Evolutionary conservation across 1,140 invertebrate genomes (phyloP).

Genomic region (Ceratoteleas bidentatus): DNA sequence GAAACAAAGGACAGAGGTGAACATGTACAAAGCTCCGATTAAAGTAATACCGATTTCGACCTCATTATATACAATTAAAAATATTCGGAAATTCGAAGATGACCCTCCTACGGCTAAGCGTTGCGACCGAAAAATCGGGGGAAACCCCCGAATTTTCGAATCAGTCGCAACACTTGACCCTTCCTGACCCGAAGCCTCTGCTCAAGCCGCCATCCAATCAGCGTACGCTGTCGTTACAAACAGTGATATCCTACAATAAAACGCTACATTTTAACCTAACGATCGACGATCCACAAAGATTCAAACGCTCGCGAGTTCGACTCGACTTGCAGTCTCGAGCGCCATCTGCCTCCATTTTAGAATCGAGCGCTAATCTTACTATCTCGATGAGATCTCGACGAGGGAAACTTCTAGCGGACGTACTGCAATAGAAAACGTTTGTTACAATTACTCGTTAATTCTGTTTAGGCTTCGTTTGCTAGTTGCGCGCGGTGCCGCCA

Average conservation of each 20-base stretch:
- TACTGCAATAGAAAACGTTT: constrained; percentile 68
- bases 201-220: constrained; percentile 20
- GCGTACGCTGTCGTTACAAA: constrained; percentile 55
- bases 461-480: constrained; percentile 64
- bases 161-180: too few species aligned
- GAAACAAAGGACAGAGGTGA: not conserved
- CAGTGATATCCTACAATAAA: constrained; percentile 65
- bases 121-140: too few species aligned
- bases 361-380: constrained; percentile 61
- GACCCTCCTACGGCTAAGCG: not conserved
- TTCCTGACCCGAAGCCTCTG: too few species aligned
- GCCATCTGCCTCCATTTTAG: too few species aligned
- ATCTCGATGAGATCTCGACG: constrained; percentile 62
- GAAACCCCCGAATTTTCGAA: too few species aligned
- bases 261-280: constrained; percentile 62
- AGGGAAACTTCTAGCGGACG: constrained; percentile 68
- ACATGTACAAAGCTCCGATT: too few species aligned
- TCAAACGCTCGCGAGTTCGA: constrained; percentile 57
- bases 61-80: constrained; percentile 52
- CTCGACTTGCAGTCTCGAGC: too few species aligned
- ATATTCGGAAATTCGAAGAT: constrained; percentile 60
- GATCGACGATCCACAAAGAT: constrained; percentile 57
- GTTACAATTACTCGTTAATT: constrained; percentile 44
- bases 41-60: too few species aligned
- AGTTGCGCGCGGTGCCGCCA: constrained; percentile 26